A percentile compares a stretch with the other conserved stretches of the same genome.
Evolutionary conservation across 2,113 vertebrate genomes (phyloP).

Genomic region (Eidolon helvum): DNA sequence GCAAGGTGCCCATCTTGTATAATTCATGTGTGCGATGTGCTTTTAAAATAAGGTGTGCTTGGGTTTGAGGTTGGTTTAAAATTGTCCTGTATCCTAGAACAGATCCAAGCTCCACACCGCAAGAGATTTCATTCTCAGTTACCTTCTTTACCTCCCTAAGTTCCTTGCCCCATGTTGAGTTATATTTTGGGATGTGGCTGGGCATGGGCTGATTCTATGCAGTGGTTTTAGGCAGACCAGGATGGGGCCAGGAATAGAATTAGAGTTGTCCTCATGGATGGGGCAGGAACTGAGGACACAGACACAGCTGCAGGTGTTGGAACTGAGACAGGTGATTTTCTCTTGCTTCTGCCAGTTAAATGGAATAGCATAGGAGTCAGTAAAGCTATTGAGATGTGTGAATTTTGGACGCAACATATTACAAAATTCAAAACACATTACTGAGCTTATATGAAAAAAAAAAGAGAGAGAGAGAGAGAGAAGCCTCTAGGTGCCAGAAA

Average conservation of each 20-base stretch:
- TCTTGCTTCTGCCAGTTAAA: background rate
- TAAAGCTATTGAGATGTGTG: background rate
- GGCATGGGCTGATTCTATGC: background rate
- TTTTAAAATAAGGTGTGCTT: background rate
- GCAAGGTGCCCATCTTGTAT: background rate
- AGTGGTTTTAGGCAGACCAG: background rate
- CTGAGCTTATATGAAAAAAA: slow-evolving; percentile 4
- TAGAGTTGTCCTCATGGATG: background rate
- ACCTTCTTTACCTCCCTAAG: background rate
- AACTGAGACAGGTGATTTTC: background rate
- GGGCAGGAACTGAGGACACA: background rate
- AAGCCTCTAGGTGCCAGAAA: slow-evolving; percentile 13
- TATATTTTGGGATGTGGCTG: background rate
- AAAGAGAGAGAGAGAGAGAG: background rate
- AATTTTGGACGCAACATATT: slow-evolving; percentile 23
- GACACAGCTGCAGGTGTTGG: background rate
- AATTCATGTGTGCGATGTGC: background rate
- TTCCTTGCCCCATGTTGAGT: background rate
- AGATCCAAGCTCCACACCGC: background rate
- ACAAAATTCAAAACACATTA: slow-evolving; percentile 36
- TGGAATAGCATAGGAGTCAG: background rate
- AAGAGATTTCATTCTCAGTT: background rate
- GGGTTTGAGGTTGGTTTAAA: background rate
- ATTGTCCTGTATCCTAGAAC: background rate
- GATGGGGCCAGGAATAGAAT: background rate